A percentile compares a stretch with the other conserved stretches of the same genome.
Evolutionary conservation across 2,113 vertebrate species (phyloP).

Genomic region (Macaca fascicularis): T2T-MFA8v1.1 NC_088389.1:59848501-59849000

Average conservation of each 20-base stretch:
- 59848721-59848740: background rate
- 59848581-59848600: background rate
- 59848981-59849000: background rate
- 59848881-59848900: background rate
- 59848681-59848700: background rate
- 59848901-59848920: background rate
- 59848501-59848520: background rate
- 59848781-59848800: background rate
- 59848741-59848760: background rate
- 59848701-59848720: background rate
- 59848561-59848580: background rate
- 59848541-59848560: background rate
- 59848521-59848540: too few species aligned
- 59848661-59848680: background rate
- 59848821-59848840: background rate
- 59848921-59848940: background rate
- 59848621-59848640: background rate
- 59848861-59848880: background rate
- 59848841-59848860: background rate
- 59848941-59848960: background rate
- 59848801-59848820: background rate
- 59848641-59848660: background rate
- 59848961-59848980: background rate
- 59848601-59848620: background rate
- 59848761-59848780: background rate